Conservation (phyloP, 2,888 invertebrate genomes). For the Monochamus alternatus region DNA sequence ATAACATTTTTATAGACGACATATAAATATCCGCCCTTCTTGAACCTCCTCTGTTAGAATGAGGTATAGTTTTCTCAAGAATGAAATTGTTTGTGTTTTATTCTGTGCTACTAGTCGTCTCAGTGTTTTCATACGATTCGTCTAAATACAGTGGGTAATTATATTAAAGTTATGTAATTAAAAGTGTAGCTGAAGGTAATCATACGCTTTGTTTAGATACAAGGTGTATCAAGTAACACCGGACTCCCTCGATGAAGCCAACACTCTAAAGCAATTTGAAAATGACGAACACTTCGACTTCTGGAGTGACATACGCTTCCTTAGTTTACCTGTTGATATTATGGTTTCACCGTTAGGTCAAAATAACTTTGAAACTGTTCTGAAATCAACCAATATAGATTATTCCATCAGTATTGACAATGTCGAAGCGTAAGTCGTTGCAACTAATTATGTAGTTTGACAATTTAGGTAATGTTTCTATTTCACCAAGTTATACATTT, state of each 20-base stretch:
- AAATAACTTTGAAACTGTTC: conserved; percentile 46
- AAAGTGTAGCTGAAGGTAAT: neutral
- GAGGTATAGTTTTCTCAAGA: neutral
- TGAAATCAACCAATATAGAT: conserved; percentile 57
- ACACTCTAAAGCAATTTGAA: conserved; percentile 58
- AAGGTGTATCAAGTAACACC: conserved; percentile 69
- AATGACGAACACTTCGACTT: conserved; percentile 56
- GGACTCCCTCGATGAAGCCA: conserved; percentile 61
- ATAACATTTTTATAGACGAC: conserved; percentile 4
- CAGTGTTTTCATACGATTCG: neutral
- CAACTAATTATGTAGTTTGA: neutral
- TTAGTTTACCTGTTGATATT: conserved; percentile 43
- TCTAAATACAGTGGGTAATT: conserved; percentile 16
- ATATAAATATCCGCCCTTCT: neutral
- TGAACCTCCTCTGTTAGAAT: no score
- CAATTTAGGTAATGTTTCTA: neutral
- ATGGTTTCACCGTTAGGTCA: conserved; percentile 56
- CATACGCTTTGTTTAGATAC: conserved; percentile 56
- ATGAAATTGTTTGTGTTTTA: neutral
- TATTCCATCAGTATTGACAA: conserved; percentile 62
- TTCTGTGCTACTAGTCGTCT: neutral
- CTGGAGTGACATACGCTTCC: conserved; percentile 49
- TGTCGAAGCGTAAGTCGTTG: conserved; percentile 55
- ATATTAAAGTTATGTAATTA: neutral
- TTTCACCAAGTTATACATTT: neutral